Base-by-base conservation (phyloP, 1,140 invertebrate species). In the Brachionus angularis region DNA sequence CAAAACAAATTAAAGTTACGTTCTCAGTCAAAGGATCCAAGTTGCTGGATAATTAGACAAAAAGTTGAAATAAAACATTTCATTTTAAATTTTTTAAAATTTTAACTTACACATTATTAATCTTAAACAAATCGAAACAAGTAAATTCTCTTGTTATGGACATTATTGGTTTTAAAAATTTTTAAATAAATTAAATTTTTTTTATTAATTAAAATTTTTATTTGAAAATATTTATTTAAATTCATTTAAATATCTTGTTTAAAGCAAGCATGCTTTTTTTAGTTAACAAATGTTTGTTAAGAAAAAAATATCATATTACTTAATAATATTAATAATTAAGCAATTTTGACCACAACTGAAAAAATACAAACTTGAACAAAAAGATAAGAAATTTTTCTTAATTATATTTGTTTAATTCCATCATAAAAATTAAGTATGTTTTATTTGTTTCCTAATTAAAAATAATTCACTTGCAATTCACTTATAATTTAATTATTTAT, bases 1-100 rank as follows among this genome's bases (percentile, higher is more conserved):
- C 14, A 36, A 16, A 34, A 31, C 12, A 69, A 23, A 70, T 8
- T 71, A 86, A 86, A 85, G 84, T 86, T 87, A 88, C 87, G 47
- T 94, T 98, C 84, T 98, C 95, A 16, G 95, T 98, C 16, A 96
- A 83, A 7, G 92, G 90, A 84, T 98, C 95, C 76, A 98, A 85
- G 84, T 98, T 97, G 36, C 91, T 93, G 81, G 76, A 86, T 80
- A 76, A 72, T 73, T 74, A 77, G 78, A 78, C 64, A 74, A 72
- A 72, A 75, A 72, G 73, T 36, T 33, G 1, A 36, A 10, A 27
- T 12, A 25, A 23, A 55, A 16, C 5, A 14, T 27, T 44, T 50
- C 7, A 23, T 33, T 25, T 64, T 36, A 71, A 52, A 33, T 72
- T n/a, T n/a, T n/a, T n/a, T n/a, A n/a, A n/a, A n/a, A n/a, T n/a